These are phyloP conservation scores for Solen grandis DNA, from an alignment of 1,140 invertebrate genomes.

Conservation along the genomic window DNA sequence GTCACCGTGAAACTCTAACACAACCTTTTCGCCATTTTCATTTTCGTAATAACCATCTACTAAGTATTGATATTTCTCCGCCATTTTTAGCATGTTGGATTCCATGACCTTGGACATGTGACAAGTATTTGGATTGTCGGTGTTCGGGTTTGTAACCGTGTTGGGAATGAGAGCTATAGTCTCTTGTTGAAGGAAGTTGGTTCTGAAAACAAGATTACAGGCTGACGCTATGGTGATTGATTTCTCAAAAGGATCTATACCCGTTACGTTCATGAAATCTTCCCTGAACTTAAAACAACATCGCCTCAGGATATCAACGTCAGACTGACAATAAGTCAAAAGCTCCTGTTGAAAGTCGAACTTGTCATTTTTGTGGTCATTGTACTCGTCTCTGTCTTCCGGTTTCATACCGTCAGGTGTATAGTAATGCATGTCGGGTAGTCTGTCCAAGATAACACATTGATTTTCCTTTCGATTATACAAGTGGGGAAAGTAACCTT, in stretches of 20 bases:
- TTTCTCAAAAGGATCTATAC: too few relatives aligned
- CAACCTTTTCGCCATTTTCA: conserved; percentile 11
- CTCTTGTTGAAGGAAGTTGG: too few relatives aligned
- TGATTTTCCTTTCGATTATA: conserved; percentile 56
- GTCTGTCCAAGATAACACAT: background rate
- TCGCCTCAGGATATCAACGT: conserved; percentile 49
- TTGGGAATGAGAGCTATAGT: too few relatives aligned
- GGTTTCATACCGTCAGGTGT: conserved; percentile 22
- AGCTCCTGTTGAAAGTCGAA: conserved; percentile 41
- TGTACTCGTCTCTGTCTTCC: conserved; percentile 6
- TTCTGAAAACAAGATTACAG: too few relatives aligned
- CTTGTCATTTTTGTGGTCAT: background rate
- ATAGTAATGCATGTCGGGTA: conserved; percentile 9
- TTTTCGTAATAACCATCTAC: too few relatives aligned
- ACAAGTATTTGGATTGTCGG: too few relatives aligned
- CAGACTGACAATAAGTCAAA: too few relatives aligned
- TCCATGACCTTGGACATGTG: too few relatives aligned
- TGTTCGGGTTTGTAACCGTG: conserved; percentile 22
- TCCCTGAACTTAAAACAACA: too few relatives aligned
- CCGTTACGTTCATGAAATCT: too few relatives aligned
- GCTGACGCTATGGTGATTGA: too few relatives aligned
- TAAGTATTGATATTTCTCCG: conserved; percentile 14
- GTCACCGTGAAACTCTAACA: conserved; percentile 58
- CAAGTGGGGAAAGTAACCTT: conserved; percentile 62
- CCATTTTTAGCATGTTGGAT: conserved; percentile 48